Percentiles rank a stretch among this genome's conserved stretches.
Evolutionary conservation across 2,113 vertebrate species (phyloP).

Genomic region (Cyanistes caeruleus): DNA sequence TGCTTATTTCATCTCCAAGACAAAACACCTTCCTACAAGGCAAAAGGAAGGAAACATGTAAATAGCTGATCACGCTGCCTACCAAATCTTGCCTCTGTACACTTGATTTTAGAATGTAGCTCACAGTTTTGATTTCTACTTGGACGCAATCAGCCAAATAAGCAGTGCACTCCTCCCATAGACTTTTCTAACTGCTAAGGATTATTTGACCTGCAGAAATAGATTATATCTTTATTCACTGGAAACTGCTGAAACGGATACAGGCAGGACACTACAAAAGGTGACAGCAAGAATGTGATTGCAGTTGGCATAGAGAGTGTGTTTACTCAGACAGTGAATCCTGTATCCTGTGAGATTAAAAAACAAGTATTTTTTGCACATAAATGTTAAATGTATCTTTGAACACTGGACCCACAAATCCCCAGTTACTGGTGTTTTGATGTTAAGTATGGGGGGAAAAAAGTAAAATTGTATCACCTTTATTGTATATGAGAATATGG

Average conservation of each 20-base stretch:
- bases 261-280: background rate
- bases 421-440: background rate
- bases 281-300: background rate
- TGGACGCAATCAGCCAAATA: conserved; percentile 51
- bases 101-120: background rate
- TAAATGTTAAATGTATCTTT: background rate
- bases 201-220: conserved; percentile 42
- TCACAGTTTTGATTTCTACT: conserved; percentile 40
- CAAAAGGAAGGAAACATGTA: conserved; percentile 24
- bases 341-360: conserved; percentile 1
- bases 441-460: background rate
- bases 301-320: background rate
- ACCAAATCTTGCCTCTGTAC: background rate
- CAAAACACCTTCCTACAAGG: conserved; percentile 65
- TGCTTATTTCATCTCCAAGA: conserved; percentile 74
- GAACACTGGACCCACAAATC: background rate
- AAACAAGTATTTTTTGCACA: background rate
- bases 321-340: conserved; percentile 16
- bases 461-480: background rate
- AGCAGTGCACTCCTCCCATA: background rate
- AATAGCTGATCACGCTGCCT: conserved; percentile 20
- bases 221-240: conserved; percentile 38
- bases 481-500: background rate
- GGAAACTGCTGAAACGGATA: conserved; percentile 23
- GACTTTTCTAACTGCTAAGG: conserved; percentile 31